Evolutionary conservation across 2,113 vertebrate genomes (phyloP), one percentile per base, ranked within the genome.

Genomic region (Laterallus jamaicensis): DNA sequence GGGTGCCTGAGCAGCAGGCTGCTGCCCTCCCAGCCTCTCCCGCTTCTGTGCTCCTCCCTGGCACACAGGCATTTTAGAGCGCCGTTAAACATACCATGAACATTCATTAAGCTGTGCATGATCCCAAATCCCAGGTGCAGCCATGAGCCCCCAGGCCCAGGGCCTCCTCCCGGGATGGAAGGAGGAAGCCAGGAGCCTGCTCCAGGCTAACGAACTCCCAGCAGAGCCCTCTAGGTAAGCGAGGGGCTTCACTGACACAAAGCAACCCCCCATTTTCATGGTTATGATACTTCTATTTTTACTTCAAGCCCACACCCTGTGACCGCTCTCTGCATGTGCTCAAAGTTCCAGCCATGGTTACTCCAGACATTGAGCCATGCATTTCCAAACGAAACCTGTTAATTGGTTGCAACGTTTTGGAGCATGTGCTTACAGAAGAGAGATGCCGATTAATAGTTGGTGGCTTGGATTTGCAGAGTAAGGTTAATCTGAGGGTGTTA

Each of bases 401-500:
- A 56, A 81, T 28, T 5, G 5, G 12, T 21, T 31, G 59, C 50
- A 75, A n/a, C 66, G 71, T 75, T 55, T 69, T 47, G 24, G 68
- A 54, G 56, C 79, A 56, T 3, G 28, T 68, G 82, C 90, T 77
- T 47, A 49, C 68, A 93, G 75, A 86, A 80, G 68, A 86, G 60
- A 86, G 52, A 37, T 31, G 58, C 88, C 63, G 55, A 67, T 58
- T 67, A 74, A 82, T 44, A 62, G 29, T 5, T 35, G 74, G 39
- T 82, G 75, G 60, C 55, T 86, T 58, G 73, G 50, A 71, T 16
- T 93, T 70, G 63, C 55, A 89, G 77, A 9, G 6, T 49, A 83
- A 94, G 58, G 86, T 96, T 96, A 95, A 96, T 83, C 52, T 58
- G 32, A 69, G 84, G 62, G 80, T 31, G 77, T 94, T 97, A 95